Conservation (phyloP, 2,113 vertebrate species). For the Tetrax tetrax region DNA sequence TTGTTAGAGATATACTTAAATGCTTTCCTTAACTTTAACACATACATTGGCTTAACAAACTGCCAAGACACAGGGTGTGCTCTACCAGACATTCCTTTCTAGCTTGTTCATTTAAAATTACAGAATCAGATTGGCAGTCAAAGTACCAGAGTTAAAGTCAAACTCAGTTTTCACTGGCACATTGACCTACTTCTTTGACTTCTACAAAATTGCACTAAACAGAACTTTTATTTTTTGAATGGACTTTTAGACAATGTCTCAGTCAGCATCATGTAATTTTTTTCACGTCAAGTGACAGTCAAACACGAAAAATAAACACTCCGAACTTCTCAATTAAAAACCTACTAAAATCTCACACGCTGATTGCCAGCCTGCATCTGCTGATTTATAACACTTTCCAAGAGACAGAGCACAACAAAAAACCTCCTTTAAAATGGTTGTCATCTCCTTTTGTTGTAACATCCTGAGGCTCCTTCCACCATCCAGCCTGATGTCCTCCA, state of each 20-base stretch:
- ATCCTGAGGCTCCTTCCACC: background rate
- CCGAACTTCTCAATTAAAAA: background rate
- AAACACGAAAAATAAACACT: background rate
- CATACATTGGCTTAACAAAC: background rate
- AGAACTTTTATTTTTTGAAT: background rate
- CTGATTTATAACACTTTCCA: background rate
- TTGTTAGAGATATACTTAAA: background rate
- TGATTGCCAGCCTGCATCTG: background rate
- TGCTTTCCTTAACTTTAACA: background rate
- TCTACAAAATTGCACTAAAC: background rate
- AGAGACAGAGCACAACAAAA: background rate
- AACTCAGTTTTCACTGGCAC: background rate
- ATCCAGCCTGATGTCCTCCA: background rate
- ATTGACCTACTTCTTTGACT: background rate
- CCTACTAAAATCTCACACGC: background rate
- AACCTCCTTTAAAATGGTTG: background rate
- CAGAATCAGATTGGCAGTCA: background rate
- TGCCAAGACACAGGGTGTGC: conserved; percentile 22
- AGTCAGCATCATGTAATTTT: background rate
- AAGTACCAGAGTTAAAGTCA: background rate
- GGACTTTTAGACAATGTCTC: background rate
- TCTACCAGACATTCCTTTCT: conserved; percentile 40
- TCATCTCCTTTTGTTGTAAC: background rate
- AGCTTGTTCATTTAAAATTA: conserved; percentile 6
- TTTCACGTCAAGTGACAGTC: background rate